phyloP scores from a whole-genome alignment of 2,888 invertebrate genomes.

The Phrixothrix hirtus region DNA sequence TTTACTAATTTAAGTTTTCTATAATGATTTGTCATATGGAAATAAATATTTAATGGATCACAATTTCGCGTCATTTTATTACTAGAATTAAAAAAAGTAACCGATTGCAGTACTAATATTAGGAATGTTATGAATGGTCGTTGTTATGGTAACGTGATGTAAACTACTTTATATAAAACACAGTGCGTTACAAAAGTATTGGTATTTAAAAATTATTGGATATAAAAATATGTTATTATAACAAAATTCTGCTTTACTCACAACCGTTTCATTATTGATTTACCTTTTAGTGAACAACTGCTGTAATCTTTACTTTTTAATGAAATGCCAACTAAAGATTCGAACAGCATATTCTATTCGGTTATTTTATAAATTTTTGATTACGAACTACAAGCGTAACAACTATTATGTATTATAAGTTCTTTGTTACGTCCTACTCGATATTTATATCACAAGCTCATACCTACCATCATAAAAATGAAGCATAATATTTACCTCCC shows the following conservation, averaged over 20 bases:
- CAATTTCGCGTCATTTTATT: conserved; percentile 16
- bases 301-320: too few relatives aligned
- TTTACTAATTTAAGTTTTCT: conserved; percentile 51
- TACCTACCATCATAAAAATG: too few relatives aligned
- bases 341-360: too few relatives aligned
- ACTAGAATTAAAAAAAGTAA: not conserved
- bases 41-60: conserved; percentile 44
- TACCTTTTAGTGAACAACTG: too few relatives aligned
- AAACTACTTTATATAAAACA: not conserved
- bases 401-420: too few relatives aligned
- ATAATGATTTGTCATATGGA: conserved; percentile 57
- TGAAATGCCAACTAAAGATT: too few relatives aligned
- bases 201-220: not conserved
- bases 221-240: not conserved
- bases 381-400: too few relatives aligned
- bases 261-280: too few relatives aligned
- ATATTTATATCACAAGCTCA: too few relatives aligned
- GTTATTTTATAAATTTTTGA: too few relatives aligned
- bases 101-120: not conserved
- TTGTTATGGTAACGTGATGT: not conserved
- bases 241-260: not conserved
- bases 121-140: not conserved
- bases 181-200: not conserved
- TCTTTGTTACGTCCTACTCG: too few relatives aligned
- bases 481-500: too few relatives aligned